Conservation (phyloP, 1,140 invertebrate genomes). For the Temnothorax longispinosus region DNA sequence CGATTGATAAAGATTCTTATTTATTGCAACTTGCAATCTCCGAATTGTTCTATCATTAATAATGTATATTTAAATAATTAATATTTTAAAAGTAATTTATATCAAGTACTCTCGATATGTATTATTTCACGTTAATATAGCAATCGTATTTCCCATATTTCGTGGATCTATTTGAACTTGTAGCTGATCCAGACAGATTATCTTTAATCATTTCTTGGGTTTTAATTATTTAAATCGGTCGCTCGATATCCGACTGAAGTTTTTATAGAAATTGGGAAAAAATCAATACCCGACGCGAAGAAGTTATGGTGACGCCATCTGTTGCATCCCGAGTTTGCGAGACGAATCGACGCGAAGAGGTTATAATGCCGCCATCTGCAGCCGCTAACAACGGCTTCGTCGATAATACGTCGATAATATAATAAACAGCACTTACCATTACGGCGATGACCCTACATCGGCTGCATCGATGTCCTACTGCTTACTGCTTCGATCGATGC, state of each 20-base stretch:
- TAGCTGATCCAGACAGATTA: too few species aligned
- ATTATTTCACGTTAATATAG: background rate
- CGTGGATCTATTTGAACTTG: background rate
- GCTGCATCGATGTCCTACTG: background rate
- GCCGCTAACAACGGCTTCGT: background rate
- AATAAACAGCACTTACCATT: constrained; percentile 4
- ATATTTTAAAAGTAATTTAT: background rate
- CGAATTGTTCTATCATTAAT: background rate
- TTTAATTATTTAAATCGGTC: background rate
- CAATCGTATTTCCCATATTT: background rate
- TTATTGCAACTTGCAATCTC: background rate
- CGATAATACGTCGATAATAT: background rate
- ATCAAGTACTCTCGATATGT: background rate
- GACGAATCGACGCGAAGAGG: background rate
- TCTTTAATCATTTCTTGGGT: too few species aligned
- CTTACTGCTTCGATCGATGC: too few species aligned
- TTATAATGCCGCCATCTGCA: background rate
- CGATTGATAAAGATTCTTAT: background rate
- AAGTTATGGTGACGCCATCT: background rate
- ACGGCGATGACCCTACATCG: background rate
- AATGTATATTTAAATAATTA: too few species aligned
- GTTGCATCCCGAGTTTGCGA: background rate
- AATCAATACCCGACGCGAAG: background rate
- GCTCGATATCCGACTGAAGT: background rate
- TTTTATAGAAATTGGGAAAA: background rate